Evolutionary conservation across 2,113 vertebrate species (phyloP).

Genomic region (Pleuronectes platessa): DNA sequence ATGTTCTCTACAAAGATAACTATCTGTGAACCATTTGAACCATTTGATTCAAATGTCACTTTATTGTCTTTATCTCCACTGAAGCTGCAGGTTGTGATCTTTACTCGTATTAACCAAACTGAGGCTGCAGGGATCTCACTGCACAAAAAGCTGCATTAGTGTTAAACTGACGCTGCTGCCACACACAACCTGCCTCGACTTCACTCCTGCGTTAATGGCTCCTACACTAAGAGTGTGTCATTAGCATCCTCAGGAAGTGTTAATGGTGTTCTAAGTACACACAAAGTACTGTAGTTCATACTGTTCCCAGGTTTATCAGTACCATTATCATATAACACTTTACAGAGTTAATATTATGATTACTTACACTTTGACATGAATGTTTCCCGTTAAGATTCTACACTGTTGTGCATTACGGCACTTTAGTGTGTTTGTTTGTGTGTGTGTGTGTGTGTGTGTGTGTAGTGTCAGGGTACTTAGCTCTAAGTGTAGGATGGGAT

Average conservation of each 20-base stretch:
- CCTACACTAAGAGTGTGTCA: not conserved
- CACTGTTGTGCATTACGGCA: too few species aligned
- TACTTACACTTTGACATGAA: not conserved
- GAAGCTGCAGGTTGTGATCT: too few species aligned
- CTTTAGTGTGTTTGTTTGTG: not conserved
- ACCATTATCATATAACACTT: not conserved
- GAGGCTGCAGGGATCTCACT: too few species aligned
- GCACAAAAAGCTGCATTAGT: too few species aligned
- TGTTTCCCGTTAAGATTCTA: not conserved
- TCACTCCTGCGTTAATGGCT: not conserved
- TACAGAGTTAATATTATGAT: not conserved
- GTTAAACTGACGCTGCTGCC: too few species aligned
- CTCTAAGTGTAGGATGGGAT: constrained; percentile 24
- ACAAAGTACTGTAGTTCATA: not conserved
- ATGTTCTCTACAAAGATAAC: too few species aligned
- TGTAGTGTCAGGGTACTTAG: not conserved
- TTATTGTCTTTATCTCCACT: too few species aligned
- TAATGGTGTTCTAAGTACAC: not conserved
- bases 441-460: not conserved
- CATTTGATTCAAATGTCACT: too few species aligned
- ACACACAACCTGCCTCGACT: too few species aligned
- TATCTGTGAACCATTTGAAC: too few species aligned
- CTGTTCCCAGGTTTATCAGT: not conserved
- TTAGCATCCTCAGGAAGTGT: not conserved
- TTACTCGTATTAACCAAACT: too few species aligned